Evolutionary conservation across 2,797 vertebrate species (phyloP).

Genomic region (Philypnodon macrostomus): DNA sequence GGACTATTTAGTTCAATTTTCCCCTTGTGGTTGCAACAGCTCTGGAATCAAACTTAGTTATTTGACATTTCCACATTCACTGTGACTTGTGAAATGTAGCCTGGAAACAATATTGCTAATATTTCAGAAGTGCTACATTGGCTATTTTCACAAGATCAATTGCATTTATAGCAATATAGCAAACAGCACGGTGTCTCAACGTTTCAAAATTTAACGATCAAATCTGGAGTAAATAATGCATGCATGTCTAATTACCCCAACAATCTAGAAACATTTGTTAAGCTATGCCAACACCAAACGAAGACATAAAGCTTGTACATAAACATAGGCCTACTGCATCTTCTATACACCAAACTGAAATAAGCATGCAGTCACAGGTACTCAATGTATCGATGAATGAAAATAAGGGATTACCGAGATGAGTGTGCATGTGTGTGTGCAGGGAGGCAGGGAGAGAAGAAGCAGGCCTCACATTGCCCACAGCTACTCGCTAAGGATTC

Average conservation of each 20-base stretch:
- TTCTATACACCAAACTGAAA: slow-evolving; percentile 32
- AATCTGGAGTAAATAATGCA: slow-evolving; percentile 68
- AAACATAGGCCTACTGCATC: slow-evolving; percentile 31
- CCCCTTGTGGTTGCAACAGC: slow-evolving; percentile 13
- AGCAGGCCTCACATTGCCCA: slow-evolving; percentile 81
- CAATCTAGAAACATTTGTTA: slow-evolving; percentile 59
- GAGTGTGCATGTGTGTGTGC: slow-evolving; percentile 45
- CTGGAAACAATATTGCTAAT: slow-evolving; percentile 2
- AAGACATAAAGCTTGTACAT: slow-evolving; percentile 38
- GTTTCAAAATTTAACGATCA: slow-evolving; percentile 68
- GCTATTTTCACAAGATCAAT: slow-evolving; percentile 9
- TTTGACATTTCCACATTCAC: neutral
- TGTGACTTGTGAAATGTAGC: neutral
- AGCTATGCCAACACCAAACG: slow-evolving; percentile 53
- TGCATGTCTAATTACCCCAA: slow-evolving; percentile 69
- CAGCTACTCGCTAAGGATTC: slow-evolving; percentile 83
- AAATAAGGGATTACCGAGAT: slow-evolving; percentile 70
- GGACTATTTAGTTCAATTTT: slow-evolving; percentile 17
- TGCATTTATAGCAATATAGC: slow-evolving; percentile 25
- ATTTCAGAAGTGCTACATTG: slow-evolving; percentile 18
- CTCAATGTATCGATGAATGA: slow-evolving; percentile 67
- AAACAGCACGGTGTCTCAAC: slow-evolving; percentile 43
- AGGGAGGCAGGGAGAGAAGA: slow-evolving; percentile 47
- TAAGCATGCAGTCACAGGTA: slow-evolving; percentile 69
- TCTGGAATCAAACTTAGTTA: neutral